Conservation (phyloP, 23 tunicate species). For the Trididemnum clinides region DNA sequence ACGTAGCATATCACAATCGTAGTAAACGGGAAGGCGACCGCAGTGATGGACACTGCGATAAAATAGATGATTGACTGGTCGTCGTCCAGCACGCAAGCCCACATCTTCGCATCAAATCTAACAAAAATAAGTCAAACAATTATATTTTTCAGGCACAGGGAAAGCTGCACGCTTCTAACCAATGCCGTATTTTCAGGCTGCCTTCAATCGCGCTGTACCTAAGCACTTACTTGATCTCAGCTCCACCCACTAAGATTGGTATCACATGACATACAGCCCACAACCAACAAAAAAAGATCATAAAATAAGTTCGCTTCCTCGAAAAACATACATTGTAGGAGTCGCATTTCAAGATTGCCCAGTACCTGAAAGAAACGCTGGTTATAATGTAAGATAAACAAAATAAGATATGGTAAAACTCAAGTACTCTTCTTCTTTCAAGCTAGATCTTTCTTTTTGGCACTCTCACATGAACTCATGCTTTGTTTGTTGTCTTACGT, state of each 20-base stretch:
- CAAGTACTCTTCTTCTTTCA: too few species aligned
- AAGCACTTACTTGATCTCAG: slow-evolving; percentile 33
- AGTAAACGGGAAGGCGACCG: not conserved
- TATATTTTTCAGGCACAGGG: too few species aligned
- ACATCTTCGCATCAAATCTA: slow-evolving; percentile 7
- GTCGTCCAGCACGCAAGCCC: slow-evolving; percentile 19
- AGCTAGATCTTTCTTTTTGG: too few species aligned
- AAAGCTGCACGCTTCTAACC: too few species aligned
- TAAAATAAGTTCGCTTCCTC: not conserved
- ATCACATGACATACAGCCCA: slow-evolving; percentile 23
- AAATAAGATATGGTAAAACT: too few species aligned
- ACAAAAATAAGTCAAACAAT: too few species aligned
- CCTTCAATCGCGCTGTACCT: too few species aligned
- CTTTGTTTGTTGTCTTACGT: too few species aligned
- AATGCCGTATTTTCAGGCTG: too few species aligned
- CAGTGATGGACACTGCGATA: too few species aligned
- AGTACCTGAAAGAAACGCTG: not conserved
- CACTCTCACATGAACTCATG: too few species aligned
- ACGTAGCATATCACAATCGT: not conserved
- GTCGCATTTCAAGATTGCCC: slow-evolving; percentile 5
- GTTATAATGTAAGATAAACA: too few species aligned
- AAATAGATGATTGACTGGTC: not conserved
- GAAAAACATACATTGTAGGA: slow-evolving; percentile 15
- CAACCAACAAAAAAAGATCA: slow-evolving; percentile 30
- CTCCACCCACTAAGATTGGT: slow-evolving; percentile 41